Percentiles rank a stretch among this genome's conserved stretches.
These are phyloP conservation scores for Henicopernis longicauda DNA, from an alignment of 2,113 vertebrate species.

Conservation along the genomic window DNA sequence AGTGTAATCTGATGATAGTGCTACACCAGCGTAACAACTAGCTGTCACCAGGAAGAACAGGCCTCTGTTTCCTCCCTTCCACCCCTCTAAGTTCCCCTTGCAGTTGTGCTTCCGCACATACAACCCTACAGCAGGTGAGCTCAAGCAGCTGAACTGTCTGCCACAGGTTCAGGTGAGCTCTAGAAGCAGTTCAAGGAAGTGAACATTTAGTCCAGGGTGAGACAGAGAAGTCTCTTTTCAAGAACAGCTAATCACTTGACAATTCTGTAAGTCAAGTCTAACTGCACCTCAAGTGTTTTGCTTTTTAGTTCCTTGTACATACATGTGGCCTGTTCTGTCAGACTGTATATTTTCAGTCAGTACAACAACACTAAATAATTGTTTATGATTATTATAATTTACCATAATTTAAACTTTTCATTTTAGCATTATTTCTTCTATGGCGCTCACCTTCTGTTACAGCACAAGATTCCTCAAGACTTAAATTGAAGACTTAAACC, in stretches of 20 bases:
- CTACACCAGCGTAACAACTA: not conserved
- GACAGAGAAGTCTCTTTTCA: not conserved
- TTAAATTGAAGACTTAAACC: not conserved
- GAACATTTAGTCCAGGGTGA: not conserved
- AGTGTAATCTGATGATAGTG: not conserved
- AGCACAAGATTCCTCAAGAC: not conserved
- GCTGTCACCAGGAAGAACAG: not conserved
- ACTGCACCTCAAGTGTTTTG: not conserved
- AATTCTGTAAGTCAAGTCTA: not conserved
- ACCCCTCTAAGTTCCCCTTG: not conserved
- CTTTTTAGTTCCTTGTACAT: not conserved
- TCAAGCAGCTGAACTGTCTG: not conserved
- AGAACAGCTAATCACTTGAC: not conserved
- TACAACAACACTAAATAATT: not conserved
- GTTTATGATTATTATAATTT: not conserved
- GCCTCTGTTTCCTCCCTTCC: not conserved
- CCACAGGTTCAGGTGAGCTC: not conserved
- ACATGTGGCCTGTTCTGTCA: not conserved
- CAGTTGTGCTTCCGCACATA: not conserved
- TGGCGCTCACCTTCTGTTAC: not conserved
- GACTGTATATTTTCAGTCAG: not conserved
- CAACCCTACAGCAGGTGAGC: not conserved
- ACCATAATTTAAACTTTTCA: not conserved
- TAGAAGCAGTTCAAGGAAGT: not conserved
- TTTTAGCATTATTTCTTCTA: not conserved